A percentile compares a stretch with the other conserved stretches of the same genome.
These are phyloP conservation scores for Anticlea derivata DNA, from an alignment of 2,888 invertebrate species.

Conservation along the genomic window DNA sequence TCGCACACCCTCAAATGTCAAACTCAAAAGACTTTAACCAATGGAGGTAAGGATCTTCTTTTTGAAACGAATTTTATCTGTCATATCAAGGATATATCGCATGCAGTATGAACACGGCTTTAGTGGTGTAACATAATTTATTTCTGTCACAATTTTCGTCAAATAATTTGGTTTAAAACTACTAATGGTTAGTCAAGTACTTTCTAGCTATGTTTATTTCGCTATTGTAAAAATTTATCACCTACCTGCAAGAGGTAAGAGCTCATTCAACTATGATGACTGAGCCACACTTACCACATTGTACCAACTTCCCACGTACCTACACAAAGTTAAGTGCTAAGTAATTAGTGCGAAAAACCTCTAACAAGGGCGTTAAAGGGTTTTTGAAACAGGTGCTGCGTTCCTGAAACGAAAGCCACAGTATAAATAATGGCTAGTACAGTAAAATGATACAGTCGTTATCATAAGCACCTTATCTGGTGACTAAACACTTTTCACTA, in stretches of 20 bases:
- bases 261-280: conserved; percentile 15
- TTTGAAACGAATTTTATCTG: no score
- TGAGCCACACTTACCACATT: conserved; percentile 21
- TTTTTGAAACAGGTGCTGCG: conserved; percentile 44
- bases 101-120: no score
- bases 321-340: conserved; percentile 34
- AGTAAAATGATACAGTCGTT: conserved; percentile 38
- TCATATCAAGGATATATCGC: no score
- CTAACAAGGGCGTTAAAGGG: conserved; percentile 48
- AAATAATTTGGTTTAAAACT: no score
- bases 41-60: no score
- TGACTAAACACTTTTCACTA: no score
- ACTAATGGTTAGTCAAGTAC: no score
- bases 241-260: conserved; percentile 14
- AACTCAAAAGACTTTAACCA: no score
- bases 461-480: neutral
- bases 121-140: no score
- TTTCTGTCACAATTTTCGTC: no score
- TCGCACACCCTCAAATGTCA: no score
- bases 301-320: conserved; percentile 4
- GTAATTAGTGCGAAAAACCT: conserved; percentile 65
- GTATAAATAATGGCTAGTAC: conserved; percentile 64
- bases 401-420: conserved; percentile 38
- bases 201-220: no score
- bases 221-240: conserved; percentile 5